Conservation (phyloP, 1,140 invertebrate genomes). For the Habropoda laboriosa region DNA sequence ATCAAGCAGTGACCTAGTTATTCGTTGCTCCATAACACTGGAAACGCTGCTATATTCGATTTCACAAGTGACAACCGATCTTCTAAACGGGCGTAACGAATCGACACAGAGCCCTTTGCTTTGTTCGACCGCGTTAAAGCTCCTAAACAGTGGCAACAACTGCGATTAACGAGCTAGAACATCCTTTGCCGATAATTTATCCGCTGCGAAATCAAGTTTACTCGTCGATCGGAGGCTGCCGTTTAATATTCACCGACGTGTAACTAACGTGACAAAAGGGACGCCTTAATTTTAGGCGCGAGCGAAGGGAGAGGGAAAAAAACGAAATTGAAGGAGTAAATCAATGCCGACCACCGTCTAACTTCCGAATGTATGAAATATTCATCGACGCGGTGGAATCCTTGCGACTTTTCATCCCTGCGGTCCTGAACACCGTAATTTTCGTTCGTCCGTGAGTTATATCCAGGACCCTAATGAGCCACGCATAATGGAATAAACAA, state of each 20-base stretch:
- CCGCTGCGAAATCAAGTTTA: slow-evolving; percentile 1
- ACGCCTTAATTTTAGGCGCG: slow-evolving; percentile 29
- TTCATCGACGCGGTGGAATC: slow-evolving; percentile 56
- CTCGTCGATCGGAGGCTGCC: neutral
- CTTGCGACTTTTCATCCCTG: slow-evolving; percentile 57
- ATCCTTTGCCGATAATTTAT: slow-evolving; percentile 33
- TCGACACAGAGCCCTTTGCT: neutral
- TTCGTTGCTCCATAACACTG: too few relatives aligned
- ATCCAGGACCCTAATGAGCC: slow-evolving; percentile 57
- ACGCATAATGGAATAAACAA: slow-evolving; percentile 65
- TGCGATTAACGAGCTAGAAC: slow-evolving; percentile 11
- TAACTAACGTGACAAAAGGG: slow-evolving; percentile 40
- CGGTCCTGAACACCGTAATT: slow-evolving; percentile 49
- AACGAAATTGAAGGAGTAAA: neutral
- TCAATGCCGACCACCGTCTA: neutral
- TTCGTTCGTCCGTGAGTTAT: slow-evolving; percentile 61
- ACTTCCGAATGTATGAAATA: slow-evolving; percentile 58
- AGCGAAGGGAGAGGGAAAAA: neutral
- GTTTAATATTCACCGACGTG: slow-evolving; percentile 24
- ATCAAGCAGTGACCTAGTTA: too few relatives aligned
- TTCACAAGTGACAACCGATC: neutral
- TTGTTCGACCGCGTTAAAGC: neutral
- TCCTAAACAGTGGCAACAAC: slow-evolving; percentile 38
- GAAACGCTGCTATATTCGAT: neutral
- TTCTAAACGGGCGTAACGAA: neutral